Evolutionary conservation across 2,888 invertebrate species (phyloP).

Genomic region (Netelia virgata): DNA sequence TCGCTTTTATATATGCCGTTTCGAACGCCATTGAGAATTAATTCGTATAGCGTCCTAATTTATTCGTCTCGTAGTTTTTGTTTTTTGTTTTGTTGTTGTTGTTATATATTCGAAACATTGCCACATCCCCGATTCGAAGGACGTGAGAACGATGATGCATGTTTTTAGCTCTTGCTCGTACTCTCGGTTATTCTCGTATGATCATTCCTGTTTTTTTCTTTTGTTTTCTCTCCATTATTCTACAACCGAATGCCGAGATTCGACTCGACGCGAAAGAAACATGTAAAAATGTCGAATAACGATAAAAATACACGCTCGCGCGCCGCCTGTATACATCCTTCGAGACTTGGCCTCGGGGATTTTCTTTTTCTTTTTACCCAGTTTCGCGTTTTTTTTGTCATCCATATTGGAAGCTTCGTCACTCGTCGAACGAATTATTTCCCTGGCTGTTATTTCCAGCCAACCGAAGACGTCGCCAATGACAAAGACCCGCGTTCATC

Average conservation of each 20-base stretch:
- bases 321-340: neutral
- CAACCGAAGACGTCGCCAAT: conserved; percentile 60
- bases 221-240: neutral
- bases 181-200: too few species aligned
- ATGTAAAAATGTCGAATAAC: neutral
- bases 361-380: conserved; percentile 8
- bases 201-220: too few species aligned
- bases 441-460: conserved; percentile 72
- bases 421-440: conserved; percentile 64
- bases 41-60: too few species aligned
- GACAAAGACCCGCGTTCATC: conserved; percentile 48
- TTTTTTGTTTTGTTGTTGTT: too few species aligned
- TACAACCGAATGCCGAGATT: neutral
- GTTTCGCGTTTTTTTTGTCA: conserved; percentile 31
- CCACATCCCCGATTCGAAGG: too few species aligned
- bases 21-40: too few species aligned
- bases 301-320: neutral
- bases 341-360: neutral
- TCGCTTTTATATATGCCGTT: too few species aligned
- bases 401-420: conserved; percentile 38
- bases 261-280: neutral
- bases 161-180: too few species aligned
- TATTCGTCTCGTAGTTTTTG: too few species aligned
- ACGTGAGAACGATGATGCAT: too few species aligned
- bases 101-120: too few species aligned